Conservation (phyloP, 2,888 invertebrate species). For the Apoda limacodes region DNA sequence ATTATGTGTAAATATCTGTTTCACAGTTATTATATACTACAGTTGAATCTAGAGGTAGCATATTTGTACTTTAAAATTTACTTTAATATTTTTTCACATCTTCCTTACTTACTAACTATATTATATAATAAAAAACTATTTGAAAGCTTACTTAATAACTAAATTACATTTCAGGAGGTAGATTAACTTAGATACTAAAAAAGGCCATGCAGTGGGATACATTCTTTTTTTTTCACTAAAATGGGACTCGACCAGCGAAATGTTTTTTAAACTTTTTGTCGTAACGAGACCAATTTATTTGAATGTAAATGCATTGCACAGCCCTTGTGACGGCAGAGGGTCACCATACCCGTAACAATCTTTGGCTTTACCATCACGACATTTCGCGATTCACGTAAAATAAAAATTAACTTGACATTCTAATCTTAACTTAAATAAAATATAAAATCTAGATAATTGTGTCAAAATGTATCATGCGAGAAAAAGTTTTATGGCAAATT, state of each 20-base stretch:
- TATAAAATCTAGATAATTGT: no score
- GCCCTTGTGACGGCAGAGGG: constrained; percentile 68
- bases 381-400: constrained; percentile 60
- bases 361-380: constrained; percentile 71
- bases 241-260: not conserved
- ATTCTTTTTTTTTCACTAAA: constrained; percentile 24
- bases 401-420: constrained; percentile 33
- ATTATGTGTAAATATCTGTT: no score
- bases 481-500: no score
- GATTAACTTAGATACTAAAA: constrained; percentile 57
- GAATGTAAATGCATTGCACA: constrained; percentile 37
- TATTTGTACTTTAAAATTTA: constrained; percentile 65
- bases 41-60: constrained; percentile 69
- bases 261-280: constrained; percentile 5
- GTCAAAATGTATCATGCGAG: no score
- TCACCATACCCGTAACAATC: constrained; percentile 70
- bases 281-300: constrained; percentile 12
- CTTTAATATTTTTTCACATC: constrained; percentile 50
- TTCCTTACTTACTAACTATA: constrained; percentile 47
- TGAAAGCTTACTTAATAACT: constrained; percentile 56
- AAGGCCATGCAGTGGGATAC: constrained; percentile 39
- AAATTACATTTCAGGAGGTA: constrained; percentile 65
- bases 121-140: constrained; percentile 66
- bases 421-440: constrained; percentile 33
- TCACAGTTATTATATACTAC: constrained; percentile 37